Evolutionary conservation across 2,113 vertebrate species (phyloP).

Genomic region (Protomyctophum bolini): DNA sequence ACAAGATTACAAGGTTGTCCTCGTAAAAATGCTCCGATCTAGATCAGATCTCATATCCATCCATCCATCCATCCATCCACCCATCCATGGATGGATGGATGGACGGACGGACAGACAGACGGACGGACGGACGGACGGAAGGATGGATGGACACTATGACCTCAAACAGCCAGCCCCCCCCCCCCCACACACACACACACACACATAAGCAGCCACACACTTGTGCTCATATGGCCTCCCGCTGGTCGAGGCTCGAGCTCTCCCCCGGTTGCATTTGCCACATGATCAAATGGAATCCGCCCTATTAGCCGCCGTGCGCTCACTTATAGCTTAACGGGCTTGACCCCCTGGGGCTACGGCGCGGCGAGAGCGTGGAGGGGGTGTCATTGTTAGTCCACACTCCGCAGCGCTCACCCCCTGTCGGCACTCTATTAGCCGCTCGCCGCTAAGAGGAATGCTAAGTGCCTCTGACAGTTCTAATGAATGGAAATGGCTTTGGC

Average conservation of each 20-base stretch:
- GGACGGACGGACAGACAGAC: no score
- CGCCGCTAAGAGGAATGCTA: conserved; percentile 83
- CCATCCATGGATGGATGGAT: no score
- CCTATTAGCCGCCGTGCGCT: conserved; percentile 57
- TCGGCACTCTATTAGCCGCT: conserved; percentile 82
- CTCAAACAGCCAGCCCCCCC: not conserved
- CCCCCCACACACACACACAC: not conserved
- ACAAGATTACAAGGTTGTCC: conserved; percentile 43
- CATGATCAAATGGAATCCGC: conserved; percentile 66
- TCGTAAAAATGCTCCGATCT: conserved; percentile 74
- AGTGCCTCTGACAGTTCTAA: conserved; percentile 89
- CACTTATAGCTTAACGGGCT: conserved; percentile 46
- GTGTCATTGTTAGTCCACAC: conserved; percentile 46
- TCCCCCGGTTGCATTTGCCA: conserved; percentile 41
- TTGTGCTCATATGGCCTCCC: conserved; percentile 22
- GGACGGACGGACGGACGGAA: no score
- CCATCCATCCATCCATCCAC: not conserved
- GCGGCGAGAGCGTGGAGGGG: conserved; percentile 45
- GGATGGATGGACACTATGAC: no score
- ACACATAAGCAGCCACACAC: not conserved
- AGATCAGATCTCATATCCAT: not conserved
- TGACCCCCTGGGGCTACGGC: conserved; percentile 53
- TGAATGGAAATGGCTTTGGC: conserved; percentile 88
- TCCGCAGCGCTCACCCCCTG: conserved; percentile 54
- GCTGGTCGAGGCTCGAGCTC: conserved; percentile 35